Evolutionary conservation across 2,113 vertebrate species (phyloP), one percentile per base, ranked within the genome.

Genomic region (Stomatorhinus ivindoensis): DNA sequence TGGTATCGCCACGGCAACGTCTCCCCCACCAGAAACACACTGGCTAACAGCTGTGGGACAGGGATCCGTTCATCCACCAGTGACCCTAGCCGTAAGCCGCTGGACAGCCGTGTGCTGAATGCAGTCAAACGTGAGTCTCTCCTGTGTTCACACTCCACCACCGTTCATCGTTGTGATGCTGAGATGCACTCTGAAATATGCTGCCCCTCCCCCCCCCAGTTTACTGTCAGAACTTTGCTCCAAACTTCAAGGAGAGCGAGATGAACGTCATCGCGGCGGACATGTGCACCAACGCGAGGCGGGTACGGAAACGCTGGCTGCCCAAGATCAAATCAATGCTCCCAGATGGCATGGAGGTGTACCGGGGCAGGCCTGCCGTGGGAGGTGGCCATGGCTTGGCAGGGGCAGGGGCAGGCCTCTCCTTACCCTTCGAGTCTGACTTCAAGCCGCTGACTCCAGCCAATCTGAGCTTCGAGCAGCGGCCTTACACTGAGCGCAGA

Each of bases 41-140:
- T 99, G 92, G 98, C 98, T 94, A 98, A 99, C 94, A 99, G 98
- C 94, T 99, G 98, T 0, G 98, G 98, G 86, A 99, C 98, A 0
- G 98, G 98, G 88, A 99, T 99, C 92, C 97, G 98, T 42, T 99
- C 98, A 0, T 99, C 98, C 76, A 99, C 98, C 5, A 98, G 97
- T 8, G 98, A 99, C 92, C 98, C 98, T 0, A 99, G 97, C 94
- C 94, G 98, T 90, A 99, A 99, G 90, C 98, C 98, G 0, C 94
- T 99, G 94, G 98, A 99, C 95, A 99, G 98, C 95, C 95, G 98
- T 1, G 97, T 99, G 89, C 96, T 99, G 19, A 99, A 99, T 1
- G 98, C 98, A 10, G 98, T 99, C 88, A 99, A 99, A 96, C 87
- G 98, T 98, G 94, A 97, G 98, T 94, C 21, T 11, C 42, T 13